phyloP scores from a whole-genome alignment of 2,113 vertebrate species.

The Myrmecophaga tridactyla region DNA sequence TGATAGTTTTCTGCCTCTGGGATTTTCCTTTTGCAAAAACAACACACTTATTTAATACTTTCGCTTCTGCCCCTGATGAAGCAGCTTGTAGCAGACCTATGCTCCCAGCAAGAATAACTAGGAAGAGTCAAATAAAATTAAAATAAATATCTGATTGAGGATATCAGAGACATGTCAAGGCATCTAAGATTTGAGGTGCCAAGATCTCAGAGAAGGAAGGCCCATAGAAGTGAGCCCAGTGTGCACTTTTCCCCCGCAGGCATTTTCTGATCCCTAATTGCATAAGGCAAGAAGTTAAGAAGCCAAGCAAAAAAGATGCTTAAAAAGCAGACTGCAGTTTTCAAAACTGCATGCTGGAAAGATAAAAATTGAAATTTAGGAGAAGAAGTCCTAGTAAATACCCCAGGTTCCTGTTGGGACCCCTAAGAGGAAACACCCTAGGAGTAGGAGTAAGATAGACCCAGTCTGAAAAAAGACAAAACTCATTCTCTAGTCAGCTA shows the following conservation, averaged over 20 bases:
- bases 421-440: neutral
- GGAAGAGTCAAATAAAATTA: neutral
- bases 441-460: neutral
- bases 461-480: neutral
- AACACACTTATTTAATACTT: constrained; percentile 12
- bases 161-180: neutral
- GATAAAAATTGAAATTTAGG: neutral
- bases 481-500: neutral
- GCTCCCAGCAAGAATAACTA: neutral
- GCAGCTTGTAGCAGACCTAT: neutral
- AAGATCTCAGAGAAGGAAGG: neutral
- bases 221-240: neutral
- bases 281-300: neutral
- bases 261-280: neutral
- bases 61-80: neutral
- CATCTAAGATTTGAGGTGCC: neutral
- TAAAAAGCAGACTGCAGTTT: neutral
- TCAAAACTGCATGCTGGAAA: neutral
- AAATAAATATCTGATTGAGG: neutral
- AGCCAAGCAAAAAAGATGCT: neutral
- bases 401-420: neutral
- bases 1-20: constrained; percentile 20
- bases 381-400: neutral
- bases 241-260: neutral
- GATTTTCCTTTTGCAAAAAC: constrained; percentile 33